Base-by-base conservation (phyloP, 2,888 invertebrate species). In the Tromatobia lineatoria region DNA sequence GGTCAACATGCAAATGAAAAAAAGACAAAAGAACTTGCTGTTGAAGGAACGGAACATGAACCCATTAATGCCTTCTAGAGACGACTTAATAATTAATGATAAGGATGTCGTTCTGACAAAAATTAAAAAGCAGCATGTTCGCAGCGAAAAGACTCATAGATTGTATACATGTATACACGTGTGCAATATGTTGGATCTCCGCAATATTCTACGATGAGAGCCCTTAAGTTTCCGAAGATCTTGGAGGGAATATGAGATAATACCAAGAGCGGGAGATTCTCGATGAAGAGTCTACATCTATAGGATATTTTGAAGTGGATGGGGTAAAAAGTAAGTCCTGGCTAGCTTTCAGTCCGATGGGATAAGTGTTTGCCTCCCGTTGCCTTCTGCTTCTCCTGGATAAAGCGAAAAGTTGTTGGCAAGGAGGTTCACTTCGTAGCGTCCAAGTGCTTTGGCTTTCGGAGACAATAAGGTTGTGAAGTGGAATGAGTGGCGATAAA, bases 311-410 rank as follows among this genome's bases (percentile, higher is more conserved):
- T 25, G 57, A 25, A 20, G 67, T 69, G 18, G 52, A 59, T 82
- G 42, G 82, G 20, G 67, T 47, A 78, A 77, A 75, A 38, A 75
- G 42, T 67, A 42, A 38, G 38, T 20, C 11, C 54, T 78, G 79
- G 83, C 83, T 34, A 71, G 25, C 47, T 71, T 83, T 79, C 78
- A 80, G 73, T 42, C 52, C 64, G 57, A 61, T n/a, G 64, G 57
- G 52, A 75, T 59, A 83, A 83, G 83, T 83, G 70, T 80, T 83
- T 80, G 75, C 70, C 42, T 29, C 59, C 25, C 64, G 45, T 61
- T 69, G 23, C 61, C 74, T 75, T 47, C 38, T 54, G 25, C 45
- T 73, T 73, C 71, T 25, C 77, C 38, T 59, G 67, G 67, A 77
- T 71, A 29, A 71, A 20, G 75, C 13, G 20, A 59, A 59, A 59